These are phyloP conservation scores for Altica lythri DNA, from an alignment of 2,888 invertebrate species.

Conservation along the genomic window DNA sequence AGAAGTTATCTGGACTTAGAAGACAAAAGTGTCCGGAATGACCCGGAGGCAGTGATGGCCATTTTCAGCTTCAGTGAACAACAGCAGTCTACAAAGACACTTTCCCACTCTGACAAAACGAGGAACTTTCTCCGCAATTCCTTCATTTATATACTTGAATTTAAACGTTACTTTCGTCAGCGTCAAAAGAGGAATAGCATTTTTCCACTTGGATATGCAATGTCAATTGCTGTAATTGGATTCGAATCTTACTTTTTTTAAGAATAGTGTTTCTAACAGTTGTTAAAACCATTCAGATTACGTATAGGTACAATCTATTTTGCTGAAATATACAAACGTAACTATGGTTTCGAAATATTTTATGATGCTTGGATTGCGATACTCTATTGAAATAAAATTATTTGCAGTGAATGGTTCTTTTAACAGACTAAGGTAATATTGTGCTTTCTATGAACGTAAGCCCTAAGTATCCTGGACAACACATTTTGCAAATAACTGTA, in stretches of 20 bases:
- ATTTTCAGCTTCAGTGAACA: constrained; percentile 50
- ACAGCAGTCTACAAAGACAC: constrained; percentile 41
- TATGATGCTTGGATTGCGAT: too few species aligned
- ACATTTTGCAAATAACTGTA: too few species aligned
- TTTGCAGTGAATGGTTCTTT: too few species aligned
- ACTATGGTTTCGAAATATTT: too few species aligned
- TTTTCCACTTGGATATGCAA: constrained; percentile 17
- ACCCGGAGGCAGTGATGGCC: constrained; percentile 49
- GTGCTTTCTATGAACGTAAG: too few species aligned
- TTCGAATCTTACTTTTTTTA: neutral
- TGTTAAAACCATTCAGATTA: too few species aligned
- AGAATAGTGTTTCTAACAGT: too few species aligned
- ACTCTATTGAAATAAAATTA: too few species aligned
- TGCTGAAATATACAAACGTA: too few species aligned
- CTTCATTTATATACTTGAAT: constrained; percentile 22
- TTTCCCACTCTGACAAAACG: constrained; percentile 30
- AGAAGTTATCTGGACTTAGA: constrained; percentile 38
- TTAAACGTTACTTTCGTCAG: constrained; percentile 16
- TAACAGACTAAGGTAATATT: too few species aligned
- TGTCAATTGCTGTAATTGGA: constrained; percentile 9
- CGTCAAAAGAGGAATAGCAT: constrained; percentile 8
- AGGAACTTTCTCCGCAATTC: constrained; percentile 25
- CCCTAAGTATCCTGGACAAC: too few species aligned
- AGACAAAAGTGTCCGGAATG: constrained; percentile 43
- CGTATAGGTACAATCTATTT: too few species aligned